Conservation (phyloP, 1,140 invertebrate genomes). For the Aphis craccivora region DNA sequence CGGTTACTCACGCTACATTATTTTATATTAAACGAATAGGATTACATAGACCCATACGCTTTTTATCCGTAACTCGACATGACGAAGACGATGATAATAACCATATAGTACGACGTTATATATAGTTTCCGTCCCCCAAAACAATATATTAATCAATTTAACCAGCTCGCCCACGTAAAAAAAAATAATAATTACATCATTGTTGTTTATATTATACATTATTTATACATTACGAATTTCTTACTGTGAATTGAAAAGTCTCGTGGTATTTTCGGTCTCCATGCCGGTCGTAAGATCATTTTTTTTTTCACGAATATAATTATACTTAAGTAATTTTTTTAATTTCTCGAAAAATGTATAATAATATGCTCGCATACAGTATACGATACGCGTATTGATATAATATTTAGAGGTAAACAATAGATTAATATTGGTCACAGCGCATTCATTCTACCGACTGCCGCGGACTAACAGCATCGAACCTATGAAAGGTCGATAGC, state of each 20-base stretch:
- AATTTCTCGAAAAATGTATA: not conserved
- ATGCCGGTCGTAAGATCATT: constrained; percentile 33
- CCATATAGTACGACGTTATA: not conserved
- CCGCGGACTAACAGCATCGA: not conserved
- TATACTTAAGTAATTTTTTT: not conserved
- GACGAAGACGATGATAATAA: not conserved
- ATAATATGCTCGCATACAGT: not conserved
- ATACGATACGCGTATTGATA: too few relatives aligned
- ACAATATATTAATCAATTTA: constrained; percentile 9
- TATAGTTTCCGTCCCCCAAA: not conserved
- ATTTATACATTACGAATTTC: constrained; percentile 31
- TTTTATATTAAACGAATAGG: not conserved
- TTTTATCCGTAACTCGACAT: not conserved
- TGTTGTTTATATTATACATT: not conserved
- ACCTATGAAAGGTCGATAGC: constrained; percentile 40
- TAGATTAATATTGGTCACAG: not conserved
- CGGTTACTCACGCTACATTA: not conserved
- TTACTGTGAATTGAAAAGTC: constrained; percentile 43
- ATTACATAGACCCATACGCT: not conserved
- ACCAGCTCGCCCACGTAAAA: not conserved
- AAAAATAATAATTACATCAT: not conserved
- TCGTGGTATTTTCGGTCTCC: constrained; percentile 41
- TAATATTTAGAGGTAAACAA: not conserved
- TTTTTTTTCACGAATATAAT: not conserved
- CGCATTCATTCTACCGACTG: constrained; percentile 10